phyloP scores from a whole-genome alignment of 2,113 vertebrate genomes.

The Miniopterus natalensis region DNA sequence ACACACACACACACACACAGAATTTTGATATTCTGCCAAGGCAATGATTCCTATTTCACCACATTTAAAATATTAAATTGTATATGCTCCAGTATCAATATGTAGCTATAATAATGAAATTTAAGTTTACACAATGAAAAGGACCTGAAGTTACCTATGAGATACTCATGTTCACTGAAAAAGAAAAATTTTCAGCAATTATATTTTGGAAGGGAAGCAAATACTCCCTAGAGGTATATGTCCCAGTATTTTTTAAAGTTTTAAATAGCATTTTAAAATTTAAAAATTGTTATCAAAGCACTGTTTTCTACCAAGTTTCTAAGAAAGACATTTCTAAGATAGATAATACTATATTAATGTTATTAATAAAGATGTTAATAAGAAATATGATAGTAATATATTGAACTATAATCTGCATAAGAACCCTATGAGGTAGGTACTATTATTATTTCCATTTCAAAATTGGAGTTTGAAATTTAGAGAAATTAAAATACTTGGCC shows the following conservation, averaged over 20 bases:
- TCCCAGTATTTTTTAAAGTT: conserved; percentile 21
- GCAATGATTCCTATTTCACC: conserved; percentile 19
- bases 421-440: neutral
- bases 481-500: conserved; percentile 24
- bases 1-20: neutral
- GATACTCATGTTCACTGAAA: neutral
- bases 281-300: neutral
- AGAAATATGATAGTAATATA: neutral
- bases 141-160: neutral
- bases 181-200: conserved; percentile 50
- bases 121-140: neutral
- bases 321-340: neutral
- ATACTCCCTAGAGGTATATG: neutral
- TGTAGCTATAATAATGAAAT: neutral
- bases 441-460: conserved; percentile 53
- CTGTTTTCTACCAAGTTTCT: neutral
- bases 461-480: conserved; percentile 19
- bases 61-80: conserved; percentile 18
- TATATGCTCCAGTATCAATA: neutral
- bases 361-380: conserved; percentile 23
- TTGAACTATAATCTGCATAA: neutral
- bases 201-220: conserved; percentile 50
- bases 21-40: conserved; percentile 3
- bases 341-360: neutral
- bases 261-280: conserved; percentile 33